Evolutionary conservation across 2,797 vertebrate species (phyloP), one percentile per base, ranked within the genome.

Genomic region (Sebastes miniatus): DNA sequence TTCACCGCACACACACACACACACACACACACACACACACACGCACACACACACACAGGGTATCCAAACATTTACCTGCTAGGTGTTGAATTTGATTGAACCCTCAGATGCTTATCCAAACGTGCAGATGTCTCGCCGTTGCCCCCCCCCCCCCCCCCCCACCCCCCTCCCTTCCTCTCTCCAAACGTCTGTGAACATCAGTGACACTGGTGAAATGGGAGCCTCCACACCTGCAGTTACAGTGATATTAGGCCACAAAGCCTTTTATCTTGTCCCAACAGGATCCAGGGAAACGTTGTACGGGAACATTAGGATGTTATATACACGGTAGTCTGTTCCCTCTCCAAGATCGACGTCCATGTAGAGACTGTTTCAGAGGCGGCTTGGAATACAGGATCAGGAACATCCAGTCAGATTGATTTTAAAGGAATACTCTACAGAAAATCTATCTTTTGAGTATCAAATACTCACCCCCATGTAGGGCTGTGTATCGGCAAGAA

Each of bases 51-150:
- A 66, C 64, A 66, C 64, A 66, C 64, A 14, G 22, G 89, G 90
- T 90, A 90, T 89, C 86, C 83, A 92, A 94, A 92, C 90, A 88
- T 93, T 93, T 88, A 86, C 68, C 84, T 80, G 93, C 87, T 83
- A 91, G 79, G 76, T 93, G 91, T 93, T 96, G 95, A 93, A 94
- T 92, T 91, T 91, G 92, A 93, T 92, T 92, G 70, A 92, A 83
- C 85, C 86, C 93, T 95, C 90, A 94, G 85, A 95, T 79, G 83
- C 84, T 91, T 94, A 90, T 95, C 84, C 93, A 95, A 94, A 91
- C 39, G 81, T 89, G 87, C 95, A 94, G 94, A 92, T 96, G 92
- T 94, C 92, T 92, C 92, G 65, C 78, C 1, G 87, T 39, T 88
- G 87, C 36, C 36, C 36, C 34, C 34, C 2, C 58, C 63, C 24